Conservation (phyloP, 2,797 vertebrate genomes). For the Bradypodion ventrale region DNA sequence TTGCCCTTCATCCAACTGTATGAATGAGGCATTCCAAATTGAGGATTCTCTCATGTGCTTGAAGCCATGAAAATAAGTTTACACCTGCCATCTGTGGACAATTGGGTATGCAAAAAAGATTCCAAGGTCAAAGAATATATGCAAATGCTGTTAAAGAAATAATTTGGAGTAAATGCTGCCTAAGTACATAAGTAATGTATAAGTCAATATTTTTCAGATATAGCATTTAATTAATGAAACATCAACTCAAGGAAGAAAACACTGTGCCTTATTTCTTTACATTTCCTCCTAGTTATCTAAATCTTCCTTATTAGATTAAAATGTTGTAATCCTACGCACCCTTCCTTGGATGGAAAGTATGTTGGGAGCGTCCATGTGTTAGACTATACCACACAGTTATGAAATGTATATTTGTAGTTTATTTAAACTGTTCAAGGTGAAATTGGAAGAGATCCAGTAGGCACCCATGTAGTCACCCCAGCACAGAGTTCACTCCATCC, state of each 20-base stretch:
- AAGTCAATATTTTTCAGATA: not conserved
- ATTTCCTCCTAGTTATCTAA: not conserved
- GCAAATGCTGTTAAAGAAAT: not conserved
- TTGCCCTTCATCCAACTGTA: not conserved
- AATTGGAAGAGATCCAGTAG: not conserved
- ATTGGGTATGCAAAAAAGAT: not conserved
- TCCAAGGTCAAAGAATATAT: not conserved
- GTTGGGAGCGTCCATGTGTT: not conserved
- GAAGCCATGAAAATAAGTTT: not conserved
- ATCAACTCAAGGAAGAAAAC: not conserved
- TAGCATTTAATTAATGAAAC: not conserved
- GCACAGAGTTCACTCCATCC: too few relatives aligned
- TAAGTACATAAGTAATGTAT: not conserved
- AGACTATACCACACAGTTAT: not conserved
- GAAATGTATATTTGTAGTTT: not conserved
- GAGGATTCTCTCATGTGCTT: not conserved
- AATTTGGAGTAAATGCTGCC: not conserved
- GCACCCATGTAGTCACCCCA: too few relatives aligned
- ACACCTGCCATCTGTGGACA: not conserved
- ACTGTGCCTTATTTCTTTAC: not conserved
- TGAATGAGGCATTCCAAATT: not conserved
- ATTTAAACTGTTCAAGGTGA: not conserved
- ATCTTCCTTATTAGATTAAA: not conserved
- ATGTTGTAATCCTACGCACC: not conserved
- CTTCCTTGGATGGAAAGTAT: not conserved